Evolutionary conservation across 2,888 invertebrate genomes (phyloP), one percentile per base, ranked within the genome.

Genomic region (Ernsta delagoae): DNA sequence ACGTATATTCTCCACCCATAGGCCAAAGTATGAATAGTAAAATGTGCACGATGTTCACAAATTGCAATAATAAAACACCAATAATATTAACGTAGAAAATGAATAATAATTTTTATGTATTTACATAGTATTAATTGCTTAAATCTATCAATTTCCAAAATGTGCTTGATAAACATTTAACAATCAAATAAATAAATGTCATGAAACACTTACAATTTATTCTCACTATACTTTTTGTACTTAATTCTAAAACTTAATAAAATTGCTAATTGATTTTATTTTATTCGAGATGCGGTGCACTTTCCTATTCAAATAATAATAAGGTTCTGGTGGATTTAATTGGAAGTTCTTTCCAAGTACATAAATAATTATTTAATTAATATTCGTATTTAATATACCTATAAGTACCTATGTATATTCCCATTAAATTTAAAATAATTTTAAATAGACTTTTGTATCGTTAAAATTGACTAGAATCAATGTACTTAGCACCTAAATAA

Each of bases 381-480:
- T 16, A 59, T 59, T 59, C 59, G 59, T 59, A 41, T 41, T 16
- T 39, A 36, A 34, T 5, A 8, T 57, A 34, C 0, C 34, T 56
- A 11, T n/a, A 54, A 54, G 16, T 6, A 24, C 2, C 9, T 53
- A 24, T 24, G 24, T 24, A 24, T 24, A 24, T 24, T 24, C 24
- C 24, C 24, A 24, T 53, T 9, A 3, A 6, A 9, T 34, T 56
- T 34, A 4, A 31, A 34, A 11, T 34, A 34, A 8, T 45, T 45
- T 45, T 11, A 45, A 4, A 45, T 45, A 0, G 11, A 11, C 50
- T 16, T 48, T 43, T 9, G 0, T 4, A 53, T 62, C 7, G 70
- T 74, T 77, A 72, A 87, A 88, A 89, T 89, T 90, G 90, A 90
- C 90, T 90, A 90, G 89, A 82, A 80, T 79, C 80, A 77, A 81